phyloP scores from a whole-genome alignment of 2,888 invertebrate genomes.

The Boloria selene region DNA sequence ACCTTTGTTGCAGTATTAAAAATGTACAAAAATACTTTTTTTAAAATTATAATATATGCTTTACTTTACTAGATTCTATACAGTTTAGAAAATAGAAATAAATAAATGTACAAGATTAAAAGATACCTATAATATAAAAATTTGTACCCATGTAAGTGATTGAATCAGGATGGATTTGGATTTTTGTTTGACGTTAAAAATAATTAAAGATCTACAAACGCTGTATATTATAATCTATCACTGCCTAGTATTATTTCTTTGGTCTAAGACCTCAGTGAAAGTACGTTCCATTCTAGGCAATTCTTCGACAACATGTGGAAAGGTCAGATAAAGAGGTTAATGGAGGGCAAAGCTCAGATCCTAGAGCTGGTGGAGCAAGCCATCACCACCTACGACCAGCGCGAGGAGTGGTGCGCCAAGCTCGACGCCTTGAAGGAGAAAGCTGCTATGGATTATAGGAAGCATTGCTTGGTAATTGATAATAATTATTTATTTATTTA shows the following conservation, averaged over 20 bases:
- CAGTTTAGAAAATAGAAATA: no score
- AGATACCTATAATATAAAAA: no score
- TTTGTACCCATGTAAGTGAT: no score
- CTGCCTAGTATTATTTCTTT: background rate
- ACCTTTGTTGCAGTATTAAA: no score
- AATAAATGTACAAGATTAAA: no score
- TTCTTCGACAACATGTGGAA: constrained; percentile 93
- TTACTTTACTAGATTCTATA: no score
- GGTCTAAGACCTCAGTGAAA: background rate
- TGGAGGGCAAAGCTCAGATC: constrained; percentile 90
- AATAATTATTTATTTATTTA: no score
- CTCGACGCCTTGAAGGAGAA: constrained; percentile 90
- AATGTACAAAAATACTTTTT: no score
- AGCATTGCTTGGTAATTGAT: constrained; percentile 66
- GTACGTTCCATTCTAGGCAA: constrained; percentile 71
- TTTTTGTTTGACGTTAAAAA: no score
- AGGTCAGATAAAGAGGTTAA: constrained; percentile 88
- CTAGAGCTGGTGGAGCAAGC: constrained; percentile 94
- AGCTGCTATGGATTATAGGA: constrained; percentile 75
- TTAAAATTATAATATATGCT: no score
- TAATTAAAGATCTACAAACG: no score
- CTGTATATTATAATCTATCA: background rate
- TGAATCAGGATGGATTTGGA: no score
- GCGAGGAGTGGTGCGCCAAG: constrained; percentile 91
- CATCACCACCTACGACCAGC: constrained; percentile 93